Conservation (phyloP, 2,113 vertebrate species). For the Toxostoma redivivum region DNA sequence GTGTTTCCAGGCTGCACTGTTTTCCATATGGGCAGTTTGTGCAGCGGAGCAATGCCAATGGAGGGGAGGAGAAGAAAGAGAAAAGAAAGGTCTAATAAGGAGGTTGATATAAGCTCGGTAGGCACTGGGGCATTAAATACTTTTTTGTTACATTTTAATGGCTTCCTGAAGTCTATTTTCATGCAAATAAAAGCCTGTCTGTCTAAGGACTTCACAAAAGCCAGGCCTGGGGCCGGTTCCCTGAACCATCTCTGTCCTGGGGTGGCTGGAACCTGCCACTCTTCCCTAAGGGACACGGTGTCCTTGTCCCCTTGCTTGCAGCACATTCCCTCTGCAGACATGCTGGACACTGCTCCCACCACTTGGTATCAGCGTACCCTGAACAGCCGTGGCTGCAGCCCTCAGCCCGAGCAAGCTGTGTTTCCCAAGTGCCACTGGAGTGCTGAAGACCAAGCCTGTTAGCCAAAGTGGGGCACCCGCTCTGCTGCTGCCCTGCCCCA, state of each 20-base stretch:
- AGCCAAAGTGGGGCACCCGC: not conserved
- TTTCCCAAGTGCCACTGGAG: not conserved
- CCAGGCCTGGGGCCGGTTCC: not conserved
- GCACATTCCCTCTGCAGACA: not conserved
- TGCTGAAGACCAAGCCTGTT: accelerated
- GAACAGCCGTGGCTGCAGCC: not conserved
- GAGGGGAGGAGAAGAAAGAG: not conserved
- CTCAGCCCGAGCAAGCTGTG: not conserved
- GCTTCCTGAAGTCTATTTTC: constrained; percentile 57
- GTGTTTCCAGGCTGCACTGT: constrained; percentile 42
- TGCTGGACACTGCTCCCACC: accelerated
- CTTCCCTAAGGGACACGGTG: not conserved
- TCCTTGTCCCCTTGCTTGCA: not conserved
- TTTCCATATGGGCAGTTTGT: constrained; percentile 42
- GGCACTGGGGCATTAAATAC: constrained; percentile 19
- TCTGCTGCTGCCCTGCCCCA: not conserved
- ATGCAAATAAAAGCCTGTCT: constrained; percentile 54
- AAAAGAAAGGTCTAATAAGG: constrained; percentile 28
- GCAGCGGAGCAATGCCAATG: not conserved
- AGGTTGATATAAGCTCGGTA: constrained; percentile 1
- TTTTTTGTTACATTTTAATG: constrained; percentile 65
- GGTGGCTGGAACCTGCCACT: not conserved
- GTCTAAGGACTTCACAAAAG: constrained; percentile 3
- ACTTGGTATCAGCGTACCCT: not conserved
- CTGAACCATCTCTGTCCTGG: not conserved